These are phyloP conservation scores for Ischnura elegans DNA, from an alignment of 2,888 invertebrate genomes.

Conservation along the genomic window DNA sequence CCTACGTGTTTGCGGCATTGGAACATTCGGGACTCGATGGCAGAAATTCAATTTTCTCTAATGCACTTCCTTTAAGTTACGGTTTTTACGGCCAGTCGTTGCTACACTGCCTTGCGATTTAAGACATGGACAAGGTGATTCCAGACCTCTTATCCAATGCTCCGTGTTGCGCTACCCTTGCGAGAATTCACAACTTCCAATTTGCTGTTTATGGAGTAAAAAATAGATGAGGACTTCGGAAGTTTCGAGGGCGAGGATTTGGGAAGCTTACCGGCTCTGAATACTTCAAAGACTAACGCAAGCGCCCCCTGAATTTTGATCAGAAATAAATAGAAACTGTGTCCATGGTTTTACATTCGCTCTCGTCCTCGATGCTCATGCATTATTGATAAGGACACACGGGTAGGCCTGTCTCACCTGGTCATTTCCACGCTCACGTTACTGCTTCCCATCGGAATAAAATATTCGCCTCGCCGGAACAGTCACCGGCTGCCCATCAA, in stretches of 20 bases:
- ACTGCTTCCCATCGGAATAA: background rate
- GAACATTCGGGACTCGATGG: background rate
- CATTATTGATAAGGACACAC: conserved; percentile 45
- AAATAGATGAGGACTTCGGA: conserved; percentile 12
- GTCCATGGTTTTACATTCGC: conserved; percentile 56
- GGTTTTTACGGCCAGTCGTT: background rate
- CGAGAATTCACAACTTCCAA: conserved; percentile 42
- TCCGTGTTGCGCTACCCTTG: background rate
- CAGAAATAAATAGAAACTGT: conserved; percentile 49
- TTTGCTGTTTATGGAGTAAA: conserved; percentile 49
- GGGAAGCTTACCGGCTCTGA: conserved; percentile 31
- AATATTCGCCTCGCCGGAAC: background rate
- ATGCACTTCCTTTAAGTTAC: background rate
- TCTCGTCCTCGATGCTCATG: conserved; percentile 34
- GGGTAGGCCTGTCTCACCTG: conserved; percentile 27
- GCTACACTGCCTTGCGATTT: background rate
- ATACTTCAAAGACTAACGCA: conserved; percentile 4
- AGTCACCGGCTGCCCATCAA: conserved; percentile 25
- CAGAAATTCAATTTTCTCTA: conserved; percentile 30
- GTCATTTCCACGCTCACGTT: conserved; percentile 25
- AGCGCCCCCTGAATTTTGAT: conserved; percentile 47
- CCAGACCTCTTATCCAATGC: background rate
- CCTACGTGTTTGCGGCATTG: background rate
- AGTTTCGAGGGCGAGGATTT: conserved; percentile 42
- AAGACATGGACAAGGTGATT: background rate